A percentile compares a stretch with the other conserved stretches of the same genome.
Evolutionary conservation across 2,888 invertebrate genomes (phyloP).

Genomic region (Drosophila paranaensis): DNA sequence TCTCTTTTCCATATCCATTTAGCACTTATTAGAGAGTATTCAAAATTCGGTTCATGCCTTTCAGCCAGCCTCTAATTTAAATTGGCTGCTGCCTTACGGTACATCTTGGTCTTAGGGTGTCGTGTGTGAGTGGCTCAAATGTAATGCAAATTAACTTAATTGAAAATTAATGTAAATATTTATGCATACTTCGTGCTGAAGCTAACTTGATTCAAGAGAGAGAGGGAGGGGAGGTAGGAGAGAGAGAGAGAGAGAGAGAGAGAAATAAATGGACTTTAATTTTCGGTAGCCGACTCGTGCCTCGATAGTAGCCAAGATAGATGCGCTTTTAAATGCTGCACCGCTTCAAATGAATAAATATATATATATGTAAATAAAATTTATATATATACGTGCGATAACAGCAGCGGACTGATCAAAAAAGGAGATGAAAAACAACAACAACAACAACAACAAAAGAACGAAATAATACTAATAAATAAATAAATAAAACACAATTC

Average conservation of each 20-base stretch:
- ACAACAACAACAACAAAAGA: no score
- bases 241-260: not conserved
- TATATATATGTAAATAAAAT: not conserved
- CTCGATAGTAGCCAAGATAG: slow-evolving; percentile 41
- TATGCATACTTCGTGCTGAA: slow-evolving; percentile 45
- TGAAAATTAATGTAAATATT: slow-evolving; percentile 76
- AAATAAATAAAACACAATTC: slow-evolving; percentile 31
- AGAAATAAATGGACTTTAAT: slow-evolving; percentile 41
- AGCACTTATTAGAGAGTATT: slow-evolving; percentile 9
- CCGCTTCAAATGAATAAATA: slow-evolving; percentile 8
- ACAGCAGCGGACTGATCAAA: slow-evolving; percentile 50
- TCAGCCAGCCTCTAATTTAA: not conserved
- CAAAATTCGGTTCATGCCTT: slow-evolving; percentile 4
- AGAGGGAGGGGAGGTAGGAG: no score
- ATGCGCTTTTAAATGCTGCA: slow-evolving; percentile 70
- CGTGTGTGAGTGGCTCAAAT: slow-evolving; percentile 32
- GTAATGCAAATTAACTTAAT: slow-evolving; percentile 72
- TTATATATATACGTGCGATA: slow-evolving; percentile 47
- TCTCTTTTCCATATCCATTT: no score
- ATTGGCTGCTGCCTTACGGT: slow-evolving; percentile 36
- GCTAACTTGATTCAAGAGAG: slow-evolving; percentile 32
- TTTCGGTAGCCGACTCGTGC: slow-evolving; percentile 66
- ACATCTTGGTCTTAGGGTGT: slow-evolving; percentile 41
- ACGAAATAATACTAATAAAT: slow-evolving; percentile 23
- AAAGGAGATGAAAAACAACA: not conserved